A percentile compares a stretch with the other conserved stretches of the same genome.
phyloP scores from a whole-genome alignment of 2,113 vertebrate species.

The Gallinago jamesoni region DNA sequence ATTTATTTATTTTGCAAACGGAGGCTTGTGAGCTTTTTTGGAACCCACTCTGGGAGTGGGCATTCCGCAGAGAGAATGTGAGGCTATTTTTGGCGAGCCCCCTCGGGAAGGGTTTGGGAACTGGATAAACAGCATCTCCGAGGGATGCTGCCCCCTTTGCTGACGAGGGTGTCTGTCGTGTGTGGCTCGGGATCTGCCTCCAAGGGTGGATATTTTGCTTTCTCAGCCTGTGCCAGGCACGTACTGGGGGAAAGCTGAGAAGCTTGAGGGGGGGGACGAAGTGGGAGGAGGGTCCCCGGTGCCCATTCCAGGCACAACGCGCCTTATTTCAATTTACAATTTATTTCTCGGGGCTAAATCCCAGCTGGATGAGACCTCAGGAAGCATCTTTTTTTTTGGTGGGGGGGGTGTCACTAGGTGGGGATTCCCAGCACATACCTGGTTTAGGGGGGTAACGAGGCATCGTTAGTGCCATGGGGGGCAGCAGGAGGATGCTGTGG shows the following conservation, averaged over 20 bases:
- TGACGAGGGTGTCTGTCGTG: rapidly evolving
- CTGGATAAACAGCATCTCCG: rapidly evolving
- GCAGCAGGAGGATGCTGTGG: background rate
- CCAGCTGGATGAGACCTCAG: background rate
- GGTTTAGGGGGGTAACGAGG: rapidly evolving
- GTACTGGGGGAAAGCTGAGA: background rate
- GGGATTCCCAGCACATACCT: rapidly evolving
- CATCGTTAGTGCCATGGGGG: rapidly evolving
- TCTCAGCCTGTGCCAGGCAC: background rate
- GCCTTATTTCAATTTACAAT: rapidly evolving
- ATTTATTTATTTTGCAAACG: rapidly evolving
- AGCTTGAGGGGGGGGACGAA: rapidly evolving
- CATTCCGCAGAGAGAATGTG: background rate
- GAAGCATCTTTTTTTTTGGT: background rate
- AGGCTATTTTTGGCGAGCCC: background rate
- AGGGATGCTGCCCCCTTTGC: background rate
- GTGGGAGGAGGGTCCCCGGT: background rate
- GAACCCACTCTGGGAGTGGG: background rate
- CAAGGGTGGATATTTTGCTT: background rate
- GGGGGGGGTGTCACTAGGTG: rapidly evolving
- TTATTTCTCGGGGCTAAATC: background rate
- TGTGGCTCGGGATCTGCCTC: background rate
- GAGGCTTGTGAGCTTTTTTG: background rate
- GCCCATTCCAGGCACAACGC: rapidly evolving
- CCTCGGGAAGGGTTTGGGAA: background rate